phyloP scores from a whole-genome alignment of 2,113 vertebrate genomes.

The Scolopax mira region DNA sequence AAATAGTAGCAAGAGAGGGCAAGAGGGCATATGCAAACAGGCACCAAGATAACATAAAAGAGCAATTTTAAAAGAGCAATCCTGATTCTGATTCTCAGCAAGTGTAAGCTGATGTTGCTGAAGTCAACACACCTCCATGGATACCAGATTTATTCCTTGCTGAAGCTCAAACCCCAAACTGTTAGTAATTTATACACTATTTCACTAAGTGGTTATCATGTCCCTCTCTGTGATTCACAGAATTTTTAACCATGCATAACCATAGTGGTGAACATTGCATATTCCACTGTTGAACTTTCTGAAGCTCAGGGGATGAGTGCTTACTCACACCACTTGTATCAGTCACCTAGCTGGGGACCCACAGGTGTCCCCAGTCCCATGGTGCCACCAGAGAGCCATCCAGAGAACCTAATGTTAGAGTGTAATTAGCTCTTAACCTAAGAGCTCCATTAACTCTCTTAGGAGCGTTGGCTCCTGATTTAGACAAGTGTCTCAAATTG shows the following conservation, averaged over 20 bases:
- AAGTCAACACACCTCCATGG: neutral
- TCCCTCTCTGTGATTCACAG: neutral
- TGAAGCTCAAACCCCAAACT: neutral
- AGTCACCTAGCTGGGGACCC: neutral
- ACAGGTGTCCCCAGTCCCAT: neutral
- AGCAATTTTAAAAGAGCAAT: neutral
- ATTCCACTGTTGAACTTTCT: neutral
- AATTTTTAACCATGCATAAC: neutral
- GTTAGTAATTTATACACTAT: neutral
- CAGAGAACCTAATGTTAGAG: neutral
- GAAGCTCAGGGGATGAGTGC: neutral
- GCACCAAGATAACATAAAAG: neutral
- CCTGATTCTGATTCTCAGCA: neutral
- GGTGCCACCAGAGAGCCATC: neutral
- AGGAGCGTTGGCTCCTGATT: conserved; percentile 1
- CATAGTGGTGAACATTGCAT: neutral
- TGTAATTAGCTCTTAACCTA: conserved; percentile 19
- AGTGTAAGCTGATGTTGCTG: neutral
- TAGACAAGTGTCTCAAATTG: neutral
- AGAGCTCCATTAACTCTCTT: neutral
- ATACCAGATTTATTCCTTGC: neutral
- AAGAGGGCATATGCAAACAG: neutral
- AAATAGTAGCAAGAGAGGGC: neutral
- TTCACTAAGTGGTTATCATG: neutral
- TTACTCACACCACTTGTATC: neutral